Base-by-base conservation (phyloP, 2,797 vertebrate genomes). In the Phrynocephalus guinanensis region DNA sequence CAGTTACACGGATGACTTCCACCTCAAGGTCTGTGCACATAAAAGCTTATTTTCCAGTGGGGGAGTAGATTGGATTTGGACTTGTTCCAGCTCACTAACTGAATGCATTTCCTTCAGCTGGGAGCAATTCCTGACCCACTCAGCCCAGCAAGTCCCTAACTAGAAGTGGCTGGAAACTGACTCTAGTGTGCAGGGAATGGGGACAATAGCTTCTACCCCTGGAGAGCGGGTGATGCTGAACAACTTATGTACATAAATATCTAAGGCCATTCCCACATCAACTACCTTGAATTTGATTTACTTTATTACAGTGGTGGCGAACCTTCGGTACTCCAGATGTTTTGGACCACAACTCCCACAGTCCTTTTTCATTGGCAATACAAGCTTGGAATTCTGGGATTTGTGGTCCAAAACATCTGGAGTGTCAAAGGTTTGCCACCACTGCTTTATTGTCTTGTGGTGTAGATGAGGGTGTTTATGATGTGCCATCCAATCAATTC, bases 1-100 rank as follows among this genome's bases (percentile, higher is more conserved):
- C 85, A 83, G 80, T 88, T 66, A 0, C 82, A 22, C 7, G 44
- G 83, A 86, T 91, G 86, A 71, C 38, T 10, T 33, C 88, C 79
- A 15, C 85, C 10, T 73, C 1, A 66, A 33, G 48, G 77, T 88
- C 78, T 10, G 18, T 18, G 83, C 30, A 2, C 0, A 0, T 26
- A 85, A 48, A 66, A 50, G 6, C 6, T 84, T 30, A 1, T 72
- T n/a, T 66, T 84, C 84, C 70, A 6, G 3, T 4, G 1, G 28
- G 68, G 80, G 13, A 56, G 77, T 2, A 1, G 1, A 63, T 0
- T 9, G 33, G 52, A 38, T 90, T 71, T 90, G 82, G 86, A 85
- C 72, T 56, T 33, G 60, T 83, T 88, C 85, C 83, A 86, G 9
- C 44, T 72, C 0, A 0, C 24, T 89, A 70, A 87, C 89, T 73